Evolutionary conservation across 2,888 invertebrate species (phyloP), one percentile per base, ranked within the genome.

Genomic region (Conchocele bisecta): DNA sequence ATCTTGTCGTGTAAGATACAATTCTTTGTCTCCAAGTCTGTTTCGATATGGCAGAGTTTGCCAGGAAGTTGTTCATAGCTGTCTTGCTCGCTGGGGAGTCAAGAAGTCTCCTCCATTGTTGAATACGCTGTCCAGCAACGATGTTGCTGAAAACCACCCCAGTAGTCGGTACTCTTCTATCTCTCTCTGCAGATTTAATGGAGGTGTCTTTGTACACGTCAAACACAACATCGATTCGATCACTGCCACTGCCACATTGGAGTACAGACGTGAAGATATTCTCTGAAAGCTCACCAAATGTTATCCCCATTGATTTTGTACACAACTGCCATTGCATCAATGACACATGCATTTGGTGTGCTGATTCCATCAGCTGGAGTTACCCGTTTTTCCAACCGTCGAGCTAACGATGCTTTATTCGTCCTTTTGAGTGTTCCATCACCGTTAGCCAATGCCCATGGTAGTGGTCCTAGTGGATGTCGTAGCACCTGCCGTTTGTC

Each of bases 191-290:
- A 24, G 57, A 63, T 63, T 76, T 77, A 35, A 78, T 78, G 15
- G 68, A 78, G 44, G 26, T 35, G 11, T 64, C 63, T 29, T 28
- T 53, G 59, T 78, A 78, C 20, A 48, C 42, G 31, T 79, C 69
- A 48, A 78, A 79, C 13, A 74, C 61, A 31, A 74, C 51, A 59
- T 69, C 73, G 31, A 75, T 57, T 50, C 73, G 42, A 9, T 61
- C 15, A 50, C 63, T 59, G 13, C n/a, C 9, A 11, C n/a, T 17
- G 20, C 63, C 63, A 39, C 61, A 65, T 13, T 46, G 42, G 28
- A 77, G 54, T 28, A 48, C 59, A 42, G 50, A 33, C 11, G 22
- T 41, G 53, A 79, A 39, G 2, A 61, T 39, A 20, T 31, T 28
- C 15, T 56, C 50, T 24, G 66, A 51, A n/a, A 75, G 20, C 15